Conservation (phyloP, 1,140 invertebrate species). For the Pogonomyrmex californicus region DNA sequence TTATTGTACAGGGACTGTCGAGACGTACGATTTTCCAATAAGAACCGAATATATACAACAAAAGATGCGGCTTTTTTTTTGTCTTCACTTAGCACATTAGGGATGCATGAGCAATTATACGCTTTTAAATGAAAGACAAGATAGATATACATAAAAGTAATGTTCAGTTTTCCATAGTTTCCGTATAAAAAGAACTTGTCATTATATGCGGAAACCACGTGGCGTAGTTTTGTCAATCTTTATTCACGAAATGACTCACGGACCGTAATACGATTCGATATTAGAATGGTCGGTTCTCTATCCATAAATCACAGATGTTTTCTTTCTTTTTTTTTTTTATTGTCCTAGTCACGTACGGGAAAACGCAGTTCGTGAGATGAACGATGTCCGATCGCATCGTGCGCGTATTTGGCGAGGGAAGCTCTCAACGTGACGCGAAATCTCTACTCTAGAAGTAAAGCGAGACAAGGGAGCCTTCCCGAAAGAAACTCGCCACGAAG, state of each 20-base stretch:
- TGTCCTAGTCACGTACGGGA: conserved; percentile 28
- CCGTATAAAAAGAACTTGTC: background rate
- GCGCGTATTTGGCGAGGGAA: conserved; percentile 29
- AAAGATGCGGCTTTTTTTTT: background rate
- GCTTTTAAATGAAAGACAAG: background rate
- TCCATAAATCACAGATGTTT: too few species aligned
- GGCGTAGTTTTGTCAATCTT: background rate
- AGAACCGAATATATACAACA: background rate
- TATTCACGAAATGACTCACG: background rate
- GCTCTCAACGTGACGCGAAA: conserved; percentile 40
- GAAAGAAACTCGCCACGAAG: conserved; percentile 60
- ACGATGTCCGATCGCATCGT: conserved; percentile 13
- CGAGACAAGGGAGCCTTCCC: background rate
- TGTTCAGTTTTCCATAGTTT: background rate
- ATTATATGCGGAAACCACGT: background rate
- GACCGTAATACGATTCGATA: background rate
- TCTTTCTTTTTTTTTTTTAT: background rate
- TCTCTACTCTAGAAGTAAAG: background rate
- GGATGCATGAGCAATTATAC: background rate
- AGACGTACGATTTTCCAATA: background rate
- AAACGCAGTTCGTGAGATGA: background rate
- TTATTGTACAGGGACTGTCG: conserved; percentile 10
- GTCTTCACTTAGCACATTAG: background rate
- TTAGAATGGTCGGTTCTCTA: background rate
- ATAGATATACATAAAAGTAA: background rate